Evolutionary conservation across 1,140 invertebrate genomes (phyloP).

Genomic region (Drosophila nigrodunni): DNA sequence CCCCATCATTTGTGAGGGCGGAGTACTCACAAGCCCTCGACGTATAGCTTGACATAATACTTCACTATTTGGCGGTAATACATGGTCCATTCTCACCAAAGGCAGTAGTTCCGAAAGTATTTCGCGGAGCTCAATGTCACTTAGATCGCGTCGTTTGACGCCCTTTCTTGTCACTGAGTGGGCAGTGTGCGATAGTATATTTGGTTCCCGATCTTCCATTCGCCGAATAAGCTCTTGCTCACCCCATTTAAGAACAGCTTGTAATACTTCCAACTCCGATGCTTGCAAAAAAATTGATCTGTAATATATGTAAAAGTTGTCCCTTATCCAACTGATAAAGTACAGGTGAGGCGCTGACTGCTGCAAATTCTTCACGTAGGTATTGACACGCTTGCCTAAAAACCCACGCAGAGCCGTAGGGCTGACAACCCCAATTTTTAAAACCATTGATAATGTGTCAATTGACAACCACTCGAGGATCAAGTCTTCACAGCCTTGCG

Average conservation of each 20-base stretch:
- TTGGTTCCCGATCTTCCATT: slow-evolving; percentile 95
- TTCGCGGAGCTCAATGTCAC: slow-evolving; percentile 94
- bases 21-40: slow-evolving; percentile 93
- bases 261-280: too few relatives aligned
- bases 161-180: slow-evolving; percentile 95
- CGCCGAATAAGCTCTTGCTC: slow-evolving; percentile 92
- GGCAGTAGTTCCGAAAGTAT: slow-evolving; percentile 93
- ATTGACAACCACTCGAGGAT: too few relatives aligned
- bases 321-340: too few relatives aligned
- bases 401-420: too few relatives aligned
- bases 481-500: too few relatives aligned
- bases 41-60: slow-evolving; percentile 91
- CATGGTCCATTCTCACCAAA: slow-evolving; percentile 94
- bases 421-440: too few relatives aligned
- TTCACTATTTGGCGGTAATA: slow-evolving; percentile 94
- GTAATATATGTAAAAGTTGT: too few relatives aligned
- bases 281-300: too few relatives aligned
- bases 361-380: too few relatives aligned
- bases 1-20: slow-evolving; percentile 95
- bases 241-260: slow-evolving; percentile 96
- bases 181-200: slow-evolving; percentile 95
- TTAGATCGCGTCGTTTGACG: slow-evolving; percentile 93
- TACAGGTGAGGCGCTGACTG: too few relatives aligned
- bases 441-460: too few relatives aligned
- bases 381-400: too few relatives aligned